Conservation (phyloP, 1,140 invertebrate genomes). For the Bombus turneri region DNA sequence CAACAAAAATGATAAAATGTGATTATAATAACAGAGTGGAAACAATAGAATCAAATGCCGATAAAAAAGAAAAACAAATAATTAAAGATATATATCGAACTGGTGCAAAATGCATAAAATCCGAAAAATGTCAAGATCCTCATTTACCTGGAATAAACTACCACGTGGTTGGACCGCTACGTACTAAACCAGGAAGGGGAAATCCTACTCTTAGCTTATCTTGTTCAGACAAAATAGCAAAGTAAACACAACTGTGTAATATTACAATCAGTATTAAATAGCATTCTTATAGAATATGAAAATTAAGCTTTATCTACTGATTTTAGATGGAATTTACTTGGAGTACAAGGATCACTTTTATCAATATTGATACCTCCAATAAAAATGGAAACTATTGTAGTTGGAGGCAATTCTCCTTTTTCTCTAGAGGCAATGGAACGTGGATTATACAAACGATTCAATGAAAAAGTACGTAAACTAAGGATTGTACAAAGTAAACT, state of each 20-base stretch:
- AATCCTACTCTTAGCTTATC: conserved; percentile 94
- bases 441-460: conserved; percentile 84
- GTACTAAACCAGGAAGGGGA: conserved; percentile 96
- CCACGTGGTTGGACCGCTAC: conserved; percentile 88
- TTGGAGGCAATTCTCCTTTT: conserved; percentile 88
- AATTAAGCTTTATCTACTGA: conserved; percentile 2
- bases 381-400: conserved; percentile 87
- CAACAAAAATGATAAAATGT: conserved; percentile 67
- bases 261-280: neutral
- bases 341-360: conserved; percentile 91
- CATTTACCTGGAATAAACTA: conserved; percentile 85
- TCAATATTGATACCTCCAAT: conserved; percentile 88
- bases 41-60: conserved; percentile 60
- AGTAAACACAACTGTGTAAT: conserved; percentile 66
- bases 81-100: conserved; percentile 89
- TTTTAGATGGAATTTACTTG: conserved; percentile 91
- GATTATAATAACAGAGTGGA: conserved; percentile 63
- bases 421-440: conserved; percentile 85
- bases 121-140: conserved; percentile 82
- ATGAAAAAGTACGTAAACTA: conserved; percentile 66
- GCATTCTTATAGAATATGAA: neutral
- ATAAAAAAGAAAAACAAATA: conserved; percentile 34
- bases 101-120: conserved; percentile 92
- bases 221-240: conserved; percentile 96
- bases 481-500: conserved; percentile 74